Conservation (phyloP, 2,888 invertebrate species). For the Halictus ligatus region DNA sequence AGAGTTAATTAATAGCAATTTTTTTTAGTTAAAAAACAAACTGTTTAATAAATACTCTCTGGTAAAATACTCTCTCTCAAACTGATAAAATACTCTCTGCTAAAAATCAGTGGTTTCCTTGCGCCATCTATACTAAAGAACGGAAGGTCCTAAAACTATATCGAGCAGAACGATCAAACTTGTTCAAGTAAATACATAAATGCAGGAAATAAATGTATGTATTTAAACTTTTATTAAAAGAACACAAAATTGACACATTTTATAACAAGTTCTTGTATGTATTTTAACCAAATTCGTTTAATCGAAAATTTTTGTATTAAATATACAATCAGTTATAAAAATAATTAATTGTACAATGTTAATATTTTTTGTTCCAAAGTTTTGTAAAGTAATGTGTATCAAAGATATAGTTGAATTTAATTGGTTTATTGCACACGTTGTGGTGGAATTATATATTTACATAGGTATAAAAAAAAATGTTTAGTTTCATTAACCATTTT, state of each 20-base stretch:
- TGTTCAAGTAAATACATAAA: no score
- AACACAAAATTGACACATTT: not conserved
- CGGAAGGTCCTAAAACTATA: no score
- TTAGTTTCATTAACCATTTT: not conserved
- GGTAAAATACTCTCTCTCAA: no score
- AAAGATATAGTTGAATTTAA: not conserved
- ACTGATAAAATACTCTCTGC: no score
- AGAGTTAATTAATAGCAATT: conserved; percentile 5
- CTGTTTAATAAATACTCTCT: not conserved
- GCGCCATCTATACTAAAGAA: no score
- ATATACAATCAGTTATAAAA: conserved; percentile 5
- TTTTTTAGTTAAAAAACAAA: not conserved
- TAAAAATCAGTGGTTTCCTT: no score
- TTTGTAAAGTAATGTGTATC: not conserved
- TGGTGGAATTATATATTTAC: conserved; percentile 10
- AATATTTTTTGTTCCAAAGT: conserved; percentile 7
- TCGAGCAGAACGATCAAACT: no score
- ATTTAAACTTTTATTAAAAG: not conserved
- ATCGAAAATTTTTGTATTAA: not conserved
- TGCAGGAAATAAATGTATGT: no score
- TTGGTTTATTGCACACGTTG: not conserved
- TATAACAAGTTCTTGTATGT: not conserved
- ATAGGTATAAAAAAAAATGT: not conserved
- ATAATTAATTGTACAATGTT: conserved; percentile 6
- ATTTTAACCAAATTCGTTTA: conserved; percentile 10